Percentiles rank a stretch among this genome's conserved stretches.
These are phyloP conservation scores for Cataglyphis albicans DNA, from an alignment of 2,888 invertebrate species.

Conservation along the genomic window DNA sequence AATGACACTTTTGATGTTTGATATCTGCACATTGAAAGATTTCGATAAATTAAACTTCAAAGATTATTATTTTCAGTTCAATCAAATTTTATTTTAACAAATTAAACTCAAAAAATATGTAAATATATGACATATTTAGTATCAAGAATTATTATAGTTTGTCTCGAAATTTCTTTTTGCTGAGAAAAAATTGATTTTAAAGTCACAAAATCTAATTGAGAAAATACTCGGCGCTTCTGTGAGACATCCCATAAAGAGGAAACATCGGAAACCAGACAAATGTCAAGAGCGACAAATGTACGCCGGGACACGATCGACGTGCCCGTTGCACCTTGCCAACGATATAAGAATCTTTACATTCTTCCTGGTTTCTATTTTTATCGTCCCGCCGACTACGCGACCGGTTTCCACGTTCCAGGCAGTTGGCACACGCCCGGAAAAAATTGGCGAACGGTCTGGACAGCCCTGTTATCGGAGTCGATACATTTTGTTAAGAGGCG, in stretches of 20 bases:
- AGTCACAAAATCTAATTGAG: background rate
- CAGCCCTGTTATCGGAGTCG: constrained; percentile 52
- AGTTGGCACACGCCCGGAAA: constrained; percentile 67
- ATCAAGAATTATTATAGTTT: background rate
- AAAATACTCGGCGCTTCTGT: background rate
- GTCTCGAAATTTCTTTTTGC: background rate
- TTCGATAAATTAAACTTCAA: background rate
- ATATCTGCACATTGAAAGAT: background rate
- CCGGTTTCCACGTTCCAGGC: constrained; percentile 54
- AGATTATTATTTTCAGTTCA: background rate
- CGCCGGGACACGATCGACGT: constrained; percentile 60
- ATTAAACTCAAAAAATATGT: background rate
- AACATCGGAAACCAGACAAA: constrained; percentile 32
- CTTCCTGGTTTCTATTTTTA: constrained; percentile 68
- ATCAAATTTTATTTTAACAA: background rate
- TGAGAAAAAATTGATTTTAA: background rate
- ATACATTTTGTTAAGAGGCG: constrained; percentile 63
- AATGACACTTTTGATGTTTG: too few relatives aligned
- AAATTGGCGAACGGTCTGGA: constrained; percentile 65
- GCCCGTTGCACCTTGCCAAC: constrained; percentile 67
- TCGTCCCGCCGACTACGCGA: constrained; percentile 55
- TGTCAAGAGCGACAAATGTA: constrained; percentile 40
- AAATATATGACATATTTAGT: background rate
- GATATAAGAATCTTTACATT: constrained; percentile 67
- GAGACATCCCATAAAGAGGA: background rate